phyloP scores from a whole-genome alignment of 2,888 invertebrate genomes.

The Lithosia quadra region DNA sequence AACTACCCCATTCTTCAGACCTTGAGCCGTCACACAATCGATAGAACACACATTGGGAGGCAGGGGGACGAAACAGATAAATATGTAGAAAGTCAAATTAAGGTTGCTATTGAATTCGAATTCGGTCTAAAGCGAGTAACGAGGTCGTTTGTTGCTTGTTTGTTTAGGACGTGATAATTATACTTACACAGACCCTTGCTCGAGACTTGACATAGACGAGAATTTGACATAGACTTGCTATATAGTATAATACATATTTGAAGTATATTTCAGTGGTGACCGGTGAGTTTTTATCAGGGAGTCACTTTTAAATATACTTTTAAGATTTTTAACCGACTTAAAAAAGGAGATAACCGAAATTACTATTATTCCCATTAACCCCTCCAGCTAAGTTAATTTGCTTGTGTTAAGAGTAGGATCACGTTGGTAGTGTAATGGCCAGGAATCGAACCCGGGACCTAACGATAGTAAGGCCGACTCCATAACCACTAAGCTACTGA shows the following conservation, averaged over 20 bases:
- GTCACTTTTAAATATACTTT: too few relatives aligned
- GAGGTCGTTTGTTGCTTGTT: constrained; percentile 30
- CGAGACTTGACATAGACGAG: background rate
- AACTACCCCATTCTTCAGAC: background rate
- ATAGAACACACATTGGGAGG: background rate
- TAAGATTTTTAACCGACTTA: too few relatives aligned
- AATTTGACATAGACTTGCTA: constrained; percentile 7
- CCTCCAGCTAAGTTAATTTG: too few relatives aligned
- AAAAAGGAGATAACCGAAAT: too few relatives aligned
- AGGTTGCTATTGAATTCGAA: constrained; percentile 14
- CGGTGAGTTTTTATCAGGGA: background rate
- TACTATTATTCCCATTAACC: too few relatives aligned
- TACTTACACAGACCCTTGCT: background rate
- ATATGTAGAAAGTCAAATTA: constrained; percentile 5
- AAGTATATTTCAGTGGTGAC: background rate
- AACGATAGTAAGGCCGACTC: too few relatives aligned
- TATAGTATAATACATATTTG: background rate
- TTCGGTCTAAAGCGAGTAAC: constrained; percentile 12
- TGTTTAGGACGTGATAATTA: constrained; percentile 35
- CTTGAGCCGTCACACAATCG: background rate
- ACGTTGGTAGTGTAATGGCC: too few relatives aligned
- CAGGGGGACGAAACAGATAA: background rate
- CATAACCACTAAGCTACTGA: too few relatives aligned
- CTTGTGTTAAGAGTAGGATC: too few relatives aligned
- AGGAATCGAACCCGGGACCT: too few relatives aligned